Conservation (phyloP, 2,113 vertebrate genomes). For the Trachemys scripta region DNA sequence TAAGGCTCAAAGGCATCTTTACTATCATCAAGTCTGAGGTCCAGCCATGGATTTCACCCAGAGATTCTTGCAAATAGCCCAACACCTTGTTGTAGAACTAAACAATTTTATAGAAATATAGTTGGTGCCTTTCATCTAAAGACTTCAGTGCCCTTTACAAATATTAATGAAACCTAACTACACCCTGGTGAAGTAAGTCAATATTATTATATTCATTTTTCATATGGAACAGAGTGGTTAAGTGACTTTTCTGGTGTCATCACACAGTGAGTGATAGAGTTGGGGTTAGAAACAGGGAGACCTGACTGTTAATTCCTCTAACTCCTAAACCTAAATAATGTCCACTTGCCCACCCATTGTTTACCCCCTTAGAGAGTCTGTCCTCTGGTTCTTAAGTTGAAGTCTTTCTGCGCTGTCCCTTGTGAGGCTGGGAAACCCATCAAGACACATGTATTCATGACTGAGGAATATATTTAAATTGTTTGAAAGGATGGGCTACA, state of each 20-base stretch:
- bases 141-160: not conserved
- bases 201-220: not conserved
- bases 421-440: constrained; percentile 15
- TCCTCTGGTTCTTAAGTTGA: not conserved
- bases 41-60: not conserved
- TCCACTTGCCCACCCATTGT: not conserved
- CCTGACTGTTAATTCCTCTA: not conserved
- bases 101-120: not conserved
- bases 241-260: not conserved
- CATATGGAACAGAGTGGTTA: not conserved
- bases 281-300: not conserved
- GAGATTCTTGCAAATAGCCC: not conserved
- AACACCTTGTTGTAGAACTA: not conserved
- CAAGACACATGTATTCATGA: constrained; percentile 52
- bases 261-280: not conserved
- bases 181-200: not conserved
- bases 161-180: not conserved
- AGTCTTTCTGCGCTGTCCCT: not conserved
- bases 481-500: constrained; percentile 45
- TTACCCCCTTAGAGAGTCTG: not conserved
- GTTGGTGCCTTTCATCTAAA: not conserved
- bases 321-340: not conserved
- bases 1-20: not conserved
- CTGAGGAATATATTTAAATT: constrained; percentile 46
- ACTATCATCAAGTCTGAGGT: not conserved